Conservation (phyloP, 1,140 invertebrate genomes). For the Agrypnia vestita region DNA sequence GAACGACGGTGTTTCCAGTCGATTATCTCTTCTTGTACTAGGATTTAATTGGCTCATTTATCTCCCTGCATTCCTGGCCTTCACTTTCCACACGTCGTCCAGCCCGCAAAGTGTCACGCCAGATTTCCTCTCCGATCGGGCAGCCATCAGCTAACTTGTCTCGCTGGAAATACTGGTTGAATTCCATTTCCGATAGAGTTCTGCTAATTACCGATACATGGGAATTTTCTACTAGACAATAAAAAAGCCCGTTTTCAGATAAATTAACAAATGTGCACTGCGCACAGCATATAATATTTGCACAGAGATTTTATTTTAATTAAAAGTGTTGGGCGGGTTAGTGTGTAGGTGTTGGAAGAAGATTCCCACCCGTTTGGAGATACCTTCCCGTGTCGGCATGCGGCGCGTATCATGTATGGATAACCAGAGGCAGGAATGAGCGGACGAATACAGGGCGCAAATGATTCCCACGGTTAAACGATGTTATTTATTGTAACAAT, state of each 20-base stretch:
- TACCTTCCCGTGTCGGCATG: no score
- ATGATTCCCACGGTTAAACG: no score
- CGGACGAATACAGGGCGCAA: no score
- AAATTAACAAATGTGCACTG: background rate
- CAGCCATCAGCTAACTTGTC: background rate
- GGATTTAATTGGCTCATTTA: background rate
- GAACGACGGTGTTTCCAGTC: no score
- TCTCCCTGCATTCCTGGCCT: background rate
- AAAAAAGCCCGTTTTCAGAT: background rate
- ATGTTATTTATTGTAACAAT: no score
- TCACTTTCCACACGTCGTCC: conserved; percentile 5
- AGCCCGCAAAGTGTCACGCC: background rate
- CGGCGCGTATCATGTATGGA: no score
- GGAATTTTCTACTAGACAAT: background rate
- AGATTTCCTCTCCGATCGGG: background rate
- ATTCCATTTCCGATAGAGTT: conserved; percentile 29
- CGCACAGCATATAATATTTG: no score
- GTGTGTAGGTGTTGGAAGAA: no score
- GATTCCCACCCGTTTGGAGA: no score
- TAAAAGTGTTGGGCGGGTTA: no score
- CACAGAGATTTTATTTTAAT: no score
- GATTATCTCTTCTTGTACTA: background rate
- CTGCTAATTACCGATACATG: background rate
- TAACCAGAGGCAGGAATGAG: no score
- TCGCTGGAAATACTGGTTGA: background rate